Conservation (phyloP, 2,113 vertebrate species). For the Trichechus manatus region DNA sequence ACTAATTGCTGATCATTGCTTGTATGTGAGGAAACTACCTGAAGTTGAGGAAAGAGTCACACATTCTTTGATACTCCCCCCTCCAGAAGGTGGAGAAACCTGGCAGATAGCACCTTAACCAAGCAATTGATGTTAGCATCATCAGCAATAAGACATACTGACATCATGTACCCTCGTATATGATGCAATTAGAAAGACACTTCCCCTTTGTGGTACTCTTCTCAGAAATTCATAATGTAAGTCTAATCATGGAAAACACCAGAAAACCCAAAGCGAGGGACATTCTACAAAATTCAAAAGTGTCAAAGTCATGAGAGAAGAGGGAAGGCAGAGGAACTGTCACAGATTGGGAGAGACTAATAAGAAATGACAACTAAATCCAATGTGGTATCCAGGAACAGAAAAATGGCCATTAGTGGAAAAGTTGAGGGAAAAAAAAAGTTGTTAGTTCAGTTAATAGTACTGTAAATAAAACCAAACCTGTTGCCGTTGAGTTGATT, state of each 20-base stretch:
- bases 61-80: too few relatives aligned
- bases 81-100: not conserved
- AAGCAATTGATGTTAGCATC: not conserved
- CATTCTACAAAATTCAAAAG: not conserved
- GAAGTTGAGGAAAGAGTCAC: too few relatives aligned
- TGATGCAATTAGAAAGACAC: not conserved
- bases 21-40: not conserved
- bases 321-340: not conserved
- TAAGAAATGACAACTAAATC: not conserved
- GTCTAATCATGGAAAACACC: not conserved
- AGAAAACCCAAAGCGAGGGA: not conserved
- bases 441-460: not conserved
- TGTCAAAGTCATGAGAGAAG: not conserved
- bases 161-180: not conserved
- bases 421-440: not conserved
- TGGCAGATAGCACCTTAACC: not conserved
- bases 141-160: not conserved
- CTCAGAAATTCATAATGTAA: not conserved
- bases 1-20: not conserved
- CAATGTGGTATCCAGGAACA: not conserved
- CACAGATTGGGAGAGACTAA: not conserved
- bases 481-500: too few relatives aligned
- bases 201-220: not conserved
- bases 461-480: not conserved
- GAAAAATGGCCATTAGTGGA: not conserved